Base-by-base conservation (phyloP, 2,113 vertebrate species). In the Varanus salvator region DNA sequence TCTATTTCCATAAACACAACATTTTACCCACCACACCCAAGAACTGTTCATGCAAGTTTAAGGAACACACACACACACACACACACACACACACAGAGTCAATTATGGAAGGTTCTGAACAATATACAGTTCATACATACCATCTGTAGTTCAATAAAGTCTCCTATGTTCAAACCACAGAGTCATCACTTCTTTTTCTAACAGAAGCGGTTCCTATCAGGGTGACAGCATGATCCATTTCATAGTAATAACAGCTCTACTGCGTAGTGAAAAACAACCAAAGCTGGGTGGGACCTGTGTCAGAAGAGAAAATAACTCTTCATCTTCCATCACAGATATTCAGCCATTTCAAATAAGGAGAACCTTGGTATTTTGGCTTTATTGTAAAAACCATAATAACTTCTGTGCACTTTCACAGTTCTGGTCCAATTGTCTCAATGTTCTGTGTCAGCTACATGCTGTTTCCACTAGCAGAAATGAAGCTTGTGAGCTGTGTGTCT, bases 291-390 rank as follows among this genome's bases (percentile, higher is more conserved):
- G 21, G 31, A 87, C 90, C 80, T 91, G 74, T 44, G 86, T 92
- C 76, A 93, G 66, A 89, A 90, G 69, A 72, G 93, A 93, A 91
- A 92, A 91, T 92, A n/a, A 89, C 91, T 93, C 77, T 80, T 95
- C 71, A 75, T 71, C 68, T 94, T 89, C 9, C 84, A 88, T 52
- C 44, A 87, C 25, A 86, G 88, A 80, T 92, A 66, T 93, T 91
- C 80, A 69, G 85, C 93, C 92, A 86, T 14, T 72, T 86, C 64
- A 44, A 50, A 64, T 54, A 92, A 87, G 87, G 86, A 84, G 89
- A 95, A 91, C 64, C 87, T 38, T 15, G n/a, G 87, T 96, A 57
- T 95, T 94, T 96, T 94, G 90, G 94, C 87, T 8, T 93, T 31
- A 1, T 80, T 31, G 83, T 91, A 69, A 91, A 89, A 31, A 48